phyloP scores from a whole-genome alignment of 2,113 vertebrate species.

The Axis porcinus region DNA sequence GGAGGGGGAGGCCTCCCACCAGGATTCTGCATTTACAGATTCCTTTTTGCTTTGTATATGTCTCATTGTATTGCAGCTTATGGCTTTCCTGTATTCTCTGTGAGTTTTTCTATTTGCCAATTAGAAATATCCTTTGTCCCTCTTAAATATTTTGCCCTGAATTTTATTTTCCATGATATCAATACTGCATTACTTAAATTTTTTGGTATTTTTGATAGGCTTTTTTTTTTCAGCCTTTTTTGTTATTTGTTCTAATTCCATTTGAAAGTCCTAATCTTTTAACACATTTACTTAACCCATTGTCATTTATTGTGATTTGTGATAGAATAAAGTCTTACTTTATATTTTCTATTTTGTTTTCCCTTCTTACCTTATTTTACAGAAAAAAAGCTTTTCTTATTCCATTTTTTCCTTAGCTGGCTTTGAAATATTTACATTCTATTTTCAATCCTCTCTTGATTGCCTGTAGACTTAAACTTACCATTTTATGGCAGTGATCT shows the following conservation, averaged over 20 bases:
- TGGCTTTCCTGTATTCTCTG: neutral
- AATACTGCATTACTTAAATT: neutral
- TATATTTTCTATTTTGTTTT: neutral
- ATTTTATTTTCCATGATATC: neutral
- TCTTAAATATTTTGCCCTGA: neutral
- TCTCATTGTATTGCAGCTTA: neutral
- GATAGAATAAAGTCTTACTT: neutral
- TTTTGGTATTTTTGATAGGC: neutral
- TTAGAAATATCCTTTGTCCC: neutral
- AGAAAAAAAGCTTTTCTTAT: neutral
- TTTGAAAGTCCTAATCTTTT: neutral
- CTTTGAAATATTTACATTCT: neutral
- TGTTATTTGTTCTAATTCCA: neutral
- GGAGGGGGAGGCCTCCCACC: neutral
- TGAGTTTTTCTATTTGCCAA: neutral
- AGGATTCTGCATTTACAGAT: accelerated
- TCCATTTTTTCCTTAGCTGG: neutral
- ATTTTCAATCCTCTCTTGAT: neutral
- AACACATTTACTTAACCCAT: neutral
- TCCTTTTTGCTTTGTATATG: neutral
- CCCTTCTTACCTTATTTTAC: neutral
- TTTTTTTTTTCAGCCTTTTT: neutral
- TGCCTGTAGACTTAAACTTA: too few relatives aligned
- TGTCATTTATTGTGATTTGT: neutral
- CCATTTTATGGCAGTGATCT: neutral